Conservation (phyloP, 1,140 invertebrate species). For the Aporrectodea caliginosa region DNA sequence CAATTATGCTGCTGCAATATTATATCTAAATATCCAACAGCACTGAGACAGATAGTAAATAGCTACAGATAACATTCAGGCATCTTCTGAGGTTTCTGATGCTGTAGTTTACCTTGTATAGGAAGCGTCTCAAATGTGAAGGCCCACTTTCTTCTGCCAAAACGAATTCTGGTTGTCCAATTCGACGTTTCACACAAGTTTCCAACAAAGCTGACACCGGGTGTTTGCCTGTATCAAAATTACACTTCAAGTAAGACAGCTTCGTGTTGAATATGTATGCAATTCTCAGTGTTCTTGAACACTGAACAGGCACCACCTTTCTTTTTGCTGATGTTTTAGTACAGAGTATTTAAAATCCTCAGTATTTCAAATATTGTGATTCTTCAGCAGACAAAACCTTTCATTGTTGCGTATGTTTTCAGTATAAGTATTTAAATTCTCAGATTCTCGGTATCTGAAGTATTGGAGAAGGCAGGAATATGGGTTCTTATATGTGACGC, state of each 20-base stretch:
- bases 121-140: constrained; percentile 84
- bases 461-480: too few species aligned
- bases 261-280: not conserved
- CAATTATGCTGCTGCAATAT: not conserved
- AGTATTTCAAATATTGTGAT: not conserved
- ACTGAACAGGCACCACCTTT: not conserved
- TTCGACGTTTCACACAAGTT: constrained; percentile 80
- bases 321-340: too few species aligned
- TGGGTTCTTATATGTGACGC: too few species aligned
- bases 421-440: too few species aligned
- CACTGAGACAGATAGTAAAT: not conserved
- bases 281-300: not conserved
- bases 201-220: constrained; percentile 91
- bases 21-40: not conserved
- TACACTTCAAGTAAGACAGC: not conserved
- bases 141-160: constrained; percentile 84
- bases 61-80: not conserved
- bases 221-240: constrained; percentile 61
- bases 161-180: constrained; percentile 79
- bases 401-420: not conserved
- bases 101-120: constrained; percentile 72
- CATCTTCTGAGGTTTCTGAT: not conserved
- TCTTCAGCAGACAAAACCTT: not conserved
- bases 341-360: not conserved
- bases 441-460: too few species aligned